phyloP scores from a whole-genome alignment of 2,888 invertebrate genomes.

The Mythimna impura region DNA sequence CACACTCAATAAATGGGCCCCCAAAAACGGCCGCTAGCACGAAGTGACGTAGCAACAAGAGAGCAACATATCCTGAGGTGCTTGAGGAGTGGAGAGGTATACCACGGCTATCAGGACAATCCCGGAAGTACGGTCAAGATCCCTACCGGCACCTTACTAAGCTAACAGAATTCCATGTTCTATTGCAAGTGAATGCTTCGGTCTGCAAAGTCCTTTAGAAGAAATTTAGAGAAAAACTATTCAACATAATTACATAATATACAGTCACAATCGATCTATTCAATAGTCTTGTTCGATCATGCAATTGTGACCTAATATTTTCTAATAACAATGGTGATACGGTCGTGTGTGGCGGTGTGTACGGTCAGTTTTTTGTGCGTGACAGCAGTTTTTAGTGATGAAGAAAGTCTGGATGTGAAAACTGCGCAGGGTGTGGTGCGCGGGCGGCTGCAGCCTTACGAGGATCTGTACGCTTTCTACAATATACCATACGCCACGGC shows the following conservation, averaged over 20 bases:
- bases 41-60: too few species aligned
- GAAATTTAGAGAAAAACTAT: neutral
- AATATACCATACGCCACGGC: conserved; percentile 75
- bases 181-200: neutral
- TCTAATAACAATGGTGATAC: conserved; percentile 11
- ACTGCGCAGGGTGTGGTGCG: conserved; percentile 68
- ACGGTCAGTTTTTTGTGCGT: conserved; percentile 10
- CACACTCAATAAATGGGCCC: too few species aligned
- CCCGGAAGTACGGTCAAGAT: too few species aligned
- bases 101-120: too few species aligned
- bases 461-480: conserved; percentile 69
- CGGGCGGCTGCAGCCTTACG: conserved; percentile 65
- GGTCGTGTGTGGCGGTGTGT: conserved; percentile 14
- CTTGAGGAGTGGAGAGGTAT: too few species aligned
- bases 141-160: too few species aligned
- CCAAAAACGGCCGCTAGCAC: too few species aligned
- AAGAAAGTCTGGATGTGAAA: conserved; percentile 58
- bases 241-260: neutral
- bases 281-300: conserved; percentile 34
- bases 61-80: too few species aligned
- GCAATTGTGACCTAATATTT: neutral
- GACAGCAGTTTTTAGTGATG: neutral
- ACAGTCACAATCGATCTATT: neutral
- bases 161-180: conserved; percentile 57
- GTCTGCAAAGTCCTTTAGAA: neutral